Evolutionary conservation across 2,113 vertebrate species (phyloP).

Genomic region (Pelecanoides urinatrix): DNA sequence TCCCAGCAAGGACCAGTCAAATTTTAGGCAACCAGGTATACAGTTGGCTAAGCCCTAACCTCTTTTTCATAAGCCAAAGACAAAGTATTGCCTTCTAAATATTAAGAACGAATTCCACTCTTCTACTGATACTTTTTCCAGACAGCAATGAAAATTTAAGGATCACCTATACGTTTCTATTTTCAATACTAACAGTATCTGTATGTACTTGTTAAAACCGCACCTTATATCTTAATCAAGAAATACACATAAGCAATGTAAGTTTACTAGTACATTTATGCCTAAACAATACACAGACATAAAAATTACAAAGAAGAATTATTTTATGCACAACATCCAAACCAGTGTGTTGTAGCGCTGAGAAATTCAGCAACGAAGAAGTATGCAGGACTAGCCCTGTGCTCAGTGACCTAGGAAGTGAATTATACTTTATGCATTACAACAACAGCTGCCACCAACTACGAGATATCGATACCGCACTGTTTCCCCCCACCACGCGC

Average conservation of each 20-base stretch:
- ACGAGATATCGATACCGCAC: rapidly evolving
- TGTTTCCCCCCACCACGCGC: rapidly evolving
- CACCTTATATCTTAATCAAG: not conserved
- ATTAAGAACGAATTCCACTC: too few relatives aligned
- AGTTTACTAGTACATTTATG: rapidly evolving
- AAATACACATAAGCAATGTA: rapidly evolving
- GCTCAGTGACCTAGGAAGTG: not conserved
- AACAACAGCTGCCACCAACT: not conserved
- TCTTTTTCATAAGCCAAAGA: not conserved
- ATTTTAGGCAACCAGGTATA: not conserved
- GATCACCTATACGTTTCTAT: rapidly evolving
- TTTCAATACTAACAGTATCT: not conserved
- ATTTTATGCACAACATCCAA: too few relatives aligned
- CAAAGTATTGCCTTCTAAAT: rapidly evolving
- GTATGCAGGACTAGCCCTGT: rapidly evolving
- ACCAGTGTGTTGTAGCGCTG: rapidly evolving
- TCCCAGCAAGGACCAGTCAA: not conserved
- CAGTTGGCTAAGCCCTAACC: not conserved
- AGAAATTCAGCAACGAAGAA: rapidly evolving
- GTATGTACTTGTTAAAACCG: rapidly evolving
- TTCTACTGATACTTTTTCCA: not conserved
- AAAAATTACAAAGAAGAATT: rapidly evolving
- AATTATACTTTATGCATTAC: not conserved
- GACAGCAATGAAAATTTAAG: rapidly evolving
- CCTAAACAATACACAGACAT: not conserved